Base-by-base conservation (phyloP, 2,888 invertebrate species). In the Campaea margaritaria region DNA sequence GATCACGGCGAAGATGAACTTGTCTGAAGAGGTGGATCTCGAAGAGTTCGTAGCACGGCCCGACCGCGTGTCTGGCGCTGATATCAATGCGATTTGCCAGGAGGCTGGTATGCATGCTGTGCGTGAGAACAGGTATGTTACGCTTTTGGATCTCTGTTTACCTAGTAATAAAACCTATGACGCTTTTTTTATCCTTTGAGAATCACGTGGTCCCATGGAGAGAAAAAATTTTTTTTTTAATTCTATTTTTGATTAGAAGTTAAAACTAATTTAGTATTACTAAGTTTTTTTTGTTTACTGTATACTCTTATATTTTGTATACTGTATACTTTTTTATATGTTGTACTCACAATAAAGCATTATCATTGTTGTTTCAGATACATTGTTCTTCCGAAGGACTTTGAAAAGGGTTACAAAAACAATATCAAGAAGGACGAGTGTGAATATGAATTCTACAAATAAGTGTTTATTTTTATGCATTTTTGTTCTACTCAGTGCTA, bases 81-180 rank as follows among this genome's bases (percentile, higher is more conserved):
- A 99, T 81, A 99, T 99, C 77, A 99, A 99, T 89, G 99, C 99
- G 52, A 99, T 99, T 81, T 99, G 99, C 84, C 99, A 99, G 89
- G 99, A 99, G 94, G 99, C 99, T 62, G 99, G 99, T 71, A 99
- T 99, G 99, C 99, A 99, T 84, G 99, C 99, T 2, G 99, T 99
- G 0, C 93, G 99, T 58, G 99, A 99, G 88, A 99, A 99, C 93
- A 96, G 99, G 76, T 94, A 51, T 46, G 14, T 9, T 10, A 21
- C 5, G 21, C 5, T 5, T 21, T 5, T 21, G 3, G 5, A 21
- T 5, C n/a, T n/a, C n/a, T n/a, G n/a, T 21, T 21, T 21, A 5
- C 5, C 21, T 21, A 21, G 21, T 3, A 21, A 5, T 21, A 21
- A n/a, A n/a, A n/a, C n/a, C n/a, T n/a, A n/a, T n/a, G n/a, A n/a